phyloP scores from a whole-genome alignment of 2,797 vertebrate genomes.

The Odontamblyopus rebecca region DNA sequence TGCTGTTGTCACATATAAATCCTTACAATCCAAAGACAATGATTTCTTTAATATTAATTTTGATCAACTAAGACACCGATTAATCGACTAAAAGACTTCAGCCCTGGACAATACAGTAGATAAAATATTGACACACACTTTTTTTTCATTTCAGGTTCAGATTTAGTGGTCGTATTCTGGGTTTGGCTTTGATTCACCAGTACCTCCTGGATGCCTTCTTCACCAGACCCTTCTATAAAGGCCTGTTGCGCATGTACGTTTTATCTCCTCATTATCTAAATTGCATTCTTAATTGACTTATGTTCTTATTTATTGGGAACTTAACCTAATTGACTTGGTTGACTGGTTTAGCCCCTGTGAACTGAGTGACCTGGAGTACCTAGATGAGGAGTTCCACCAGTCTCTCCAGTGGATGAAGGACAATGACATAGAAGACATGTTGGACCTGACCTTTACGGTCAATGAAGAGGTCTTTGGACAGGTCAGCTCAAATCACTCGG shows the following conservation, averaged over 20 bases:
- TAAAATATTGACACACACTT: background rate
- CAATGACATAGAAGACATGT: conserved; percentile 93
- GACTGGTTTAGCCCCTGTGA: conserved; percentile 84
- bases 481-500: conserved; percentile 54
- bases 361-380: conserved; percentile 93
- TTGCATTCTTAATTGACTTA: background rate
- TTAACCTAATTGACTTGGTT: background rate
- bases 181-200: conserved; percentile 93
- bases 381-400: conserved; percentile 96
- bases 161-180: conserved; percentile 93
- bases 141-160: conserved; percentile 84
- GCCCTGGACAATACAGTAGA: background rate
- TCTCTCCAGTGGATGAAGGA: conserved; percentile 98
- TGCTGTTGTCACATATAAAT: too few species aligned
- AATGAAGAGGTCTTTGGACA: conserved; percentile 97
- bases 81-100: too few species aligned
- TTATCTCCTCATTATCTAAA: background rate
- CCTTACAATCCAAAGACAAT: too few species aligned
- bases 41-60: too few species aligned
- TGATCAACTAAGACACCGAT: too few species aligned
- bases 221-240: conserved; percentile 93
- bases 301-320: background rate
- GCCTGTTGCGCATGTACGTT: conserved; percentile 85
- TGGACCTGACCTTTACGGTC: conserved; percentile 96
- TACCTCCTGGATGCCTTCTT: conserved; percentile 97